Evolutionary conservation across 2,113 vertebrate genomes (phyloP).

Genomic region (Hoplias malabaricus): DNA sequence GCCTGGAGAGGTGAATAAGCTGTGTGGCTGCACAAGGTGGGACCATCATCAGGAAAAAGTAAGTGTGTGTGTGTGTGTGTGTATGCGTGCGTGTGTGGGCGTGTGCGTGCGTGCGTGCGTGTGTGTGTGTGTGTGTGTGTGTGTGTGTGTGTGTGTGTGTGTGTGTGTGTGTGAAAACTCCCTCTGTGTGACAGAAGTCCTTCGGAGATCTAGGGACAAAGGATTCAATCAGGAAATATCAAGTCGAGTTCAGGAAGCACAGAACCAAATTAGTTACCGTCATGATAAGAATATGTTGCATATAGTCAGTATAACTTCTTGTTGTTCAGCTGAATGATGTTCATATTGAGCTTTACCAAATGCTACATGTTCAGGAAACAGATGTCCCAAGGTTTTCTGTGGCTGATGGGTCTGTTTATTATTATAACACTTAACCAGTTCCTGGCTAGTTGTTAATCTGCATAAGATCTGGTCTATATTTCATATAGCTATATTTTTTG

Average conservation of each 20-base stretch:
- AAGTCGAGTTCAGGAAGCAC: background rate
- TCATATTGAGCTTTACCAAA: background rate
- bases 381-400: background rate
- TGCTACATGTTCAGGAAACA: background rate
- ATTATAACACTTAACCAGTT: background rate
- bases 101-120: background rate
- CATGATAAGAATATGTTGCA: background rate
- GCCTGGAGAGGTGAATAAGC: constrained; percentile 12
- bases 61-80: background rate
- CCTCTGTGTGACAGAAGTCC: background rate
- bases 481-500: no score
- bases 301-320: background rate
- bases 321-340: background rate
- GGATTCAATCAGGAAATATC: background rate
- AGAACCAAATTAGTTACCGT: background rate
- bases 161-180: background rate
- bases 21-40: background rate
- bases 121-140: background rate
- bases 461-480: background rate
- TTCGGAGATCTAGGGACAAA: background rate
- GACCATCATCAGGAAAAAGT: constrained; percentile 26
- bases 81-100: background rate
- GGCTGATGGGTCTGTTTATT: background rate
- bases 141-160: background rate
- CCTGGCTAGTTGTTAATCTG: background rate